These are phyloP conservation scores for Knipowitschia caucasica DNA, from an alignment of 2,797 vertebrate species.

Conservation along the genomic window DNA sequence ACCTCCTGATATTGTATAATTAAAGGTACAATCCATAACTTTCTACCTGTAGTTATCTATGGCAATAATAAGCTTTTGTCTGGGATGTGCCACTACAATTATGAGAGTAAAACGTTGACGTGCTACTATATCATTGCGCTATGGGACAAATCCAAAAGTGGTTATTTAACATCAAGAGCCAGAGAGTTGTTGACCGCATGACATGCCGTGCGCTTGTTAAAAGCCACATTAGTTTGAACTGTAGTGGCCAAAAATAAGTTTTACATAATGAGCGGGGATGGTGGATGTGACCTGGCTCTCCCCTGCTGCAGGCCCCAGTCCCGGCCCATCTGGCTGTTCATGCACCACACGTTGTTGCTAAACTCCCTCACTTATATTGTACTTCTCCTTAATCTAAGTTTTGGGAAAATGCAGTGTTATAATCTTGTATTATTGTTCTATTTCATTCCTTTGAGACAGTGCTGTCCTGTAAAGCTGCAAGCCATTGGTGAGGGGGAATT, in stretches of 20 bases:
- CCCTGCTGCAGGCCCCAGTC: conserved; percentile 58
- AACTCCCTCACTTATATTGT: conserved; percentile 29
- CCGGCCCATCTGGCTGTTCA: conserved; percentile 60
- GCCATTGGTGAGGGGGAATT: neutral
- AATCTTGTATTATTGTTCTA: neutral
- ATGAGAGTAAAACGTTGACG: too few relatives aligned
- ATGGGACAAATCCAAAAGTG: conserved; percentile 30
- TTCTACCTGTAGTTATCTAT: too few relatives aligned
- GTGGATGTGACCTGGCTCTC: conserved; percentile 57
- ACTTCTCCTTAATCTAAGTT: conserved; percentile 16
- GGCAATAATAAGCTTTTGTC: too few relatives aligned
- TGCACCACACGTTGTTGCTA: conserved; percentile 39
- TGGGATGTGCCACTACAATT: too few relatives aligned
- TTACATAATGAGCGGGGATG: conserved; percentile 61
- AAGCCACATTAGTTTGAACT: conserved; percentile 52
- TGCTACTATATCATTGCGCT: too few relatives aligned
- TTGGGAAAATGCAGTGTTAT: neutral
- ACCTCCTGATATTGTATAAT: too few relatives aligned
- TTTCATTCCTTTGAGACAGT: conserved; percentile 1
- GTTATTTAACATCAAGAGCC: conserved; percentile 39
- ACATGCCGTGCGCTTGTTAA: conserved; percentile 43
- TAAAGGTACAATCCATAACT: too few relatives aligned
- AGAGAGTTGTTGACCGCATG: conserved; percentile 49
- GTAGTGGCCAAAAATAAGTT: conserved; percentile 67
- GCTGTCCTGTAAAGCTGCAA: conserved; percentile 1